Percentiles rank a stretch among this genome's conserved stretches.
phyloP scores from a whole-genome alignment of 2,797 vertebrate species.

The Argentina silus region DNA sequence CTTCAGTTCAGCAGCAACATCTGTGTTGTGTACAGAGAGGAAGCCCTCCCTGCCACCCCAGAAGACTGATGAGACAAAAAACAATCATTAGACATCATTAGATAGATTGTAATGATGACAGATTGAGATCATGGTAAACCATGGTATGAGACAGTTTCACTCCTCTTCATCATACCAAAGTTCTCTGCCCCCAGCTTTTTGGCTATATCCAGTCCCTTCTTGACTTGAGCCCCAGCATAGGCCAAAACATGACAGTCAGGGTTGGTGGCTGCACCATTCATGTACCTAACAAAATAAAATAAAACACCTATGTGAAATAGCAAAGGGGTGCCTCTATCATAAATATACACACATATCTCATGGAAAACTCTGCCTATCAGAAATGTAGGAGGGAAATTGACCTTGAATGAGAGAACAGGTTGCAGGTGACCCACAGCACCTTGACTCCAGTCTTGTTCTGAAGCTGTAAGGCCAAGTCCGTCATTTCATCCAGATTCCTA shows the following conservation, averaged over 20 bases:
- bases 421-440: conserved; percentile 76
- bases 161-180: conserved; percentile 56
- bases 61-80: conserved; percentile 59
- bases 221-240: conserved; percentile 71
- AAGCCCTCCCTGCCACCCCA: conserved; percentile 77
- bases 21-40: conserved; percentile 66
- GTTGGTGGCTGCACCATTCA: conserved; percentile 75
- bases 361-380: neutral
- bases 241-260: conserved; percentile 73
- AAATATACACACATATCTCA: neutral
- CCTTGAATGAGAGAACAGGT: conserved; percentile 74
- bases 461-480: conserved; percentile 71
- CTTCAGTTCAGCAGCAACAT: conserved; percentile 67
- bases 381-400: conserved; percentile 25
- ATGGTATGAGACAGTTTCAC: neutral
- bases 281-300: conserved; percentile 60
- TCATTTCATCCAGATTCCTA: conserved; percentile 72
- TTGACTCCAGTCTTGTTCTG: conserved; percentile 71
- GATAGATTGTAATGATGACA: neutral
- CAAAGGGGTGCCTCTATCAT: neutral
- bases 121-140: neutral
- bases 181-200: conserved; percentile 75
- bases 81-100: neutral
- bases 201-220: conserved; percentile 73
- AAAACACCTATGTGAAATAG: neutral